A percentile compares a stretch with the other conserved stretches of the same genome.
phyloP scores from a whole-genome alignment of 2,888 invertebrate species.

The Agelastica alni region DNA sequence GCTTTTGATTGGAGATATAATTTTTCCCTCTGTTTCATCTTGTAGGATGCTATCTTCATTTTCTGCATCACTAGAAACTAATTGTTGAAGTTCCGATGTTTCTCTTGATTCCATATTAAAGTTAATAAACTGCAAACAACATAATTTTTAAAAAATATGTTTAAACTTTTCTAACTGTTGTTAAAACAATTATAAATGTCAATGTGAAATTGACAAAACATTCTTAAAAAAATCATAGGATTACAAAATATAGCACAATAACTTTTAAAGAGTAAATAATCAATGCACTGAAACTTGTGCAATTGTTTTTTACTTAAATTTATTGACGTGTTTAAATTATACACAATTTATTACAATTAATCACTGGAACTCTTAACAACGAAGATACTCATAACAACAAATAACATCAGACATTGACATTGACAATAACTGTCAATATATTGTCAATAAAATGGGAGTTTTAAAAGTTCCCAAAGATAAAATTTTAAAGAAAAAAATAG shows the following conservation, averaged over 20 bases:
- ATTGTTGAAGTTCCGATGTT: slow-evolving; percentile 56
- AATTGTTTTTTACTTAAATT: too few species aligned
- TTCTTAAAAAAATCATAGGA: too few species aligned
- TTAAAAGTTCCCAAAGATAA: background rate
- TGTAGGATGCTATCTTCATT: slow-evolving; percentile 56
- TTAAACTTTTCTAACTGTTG: background rate
- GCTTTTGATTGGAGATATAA: slow-evolving; percentile 53
- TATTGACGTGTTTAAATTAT: too few species aligned
- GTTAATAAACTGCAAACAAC: background rate
- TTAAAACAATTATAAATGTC: too few species aligned
- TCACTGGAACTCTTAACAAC: too few species aligned
- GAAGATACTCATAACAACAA: too few species aligned
- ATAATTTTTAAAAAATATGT: background rate
- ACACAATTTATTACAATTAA: too few species aligned
- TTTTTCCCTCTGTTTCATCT: slow-evolving; percentile 54
- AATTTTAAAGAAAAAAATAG: background rate
- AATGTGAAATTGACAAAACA: too few species aligned
- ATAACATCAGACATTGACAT: background rate
- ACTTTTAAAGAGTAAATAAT: too few species aligned
- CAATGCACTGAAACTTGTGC: too few species aligned
- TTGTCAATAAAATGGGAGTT: background rate
- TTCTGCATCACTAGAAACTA: slow-evolving; percentile 56
- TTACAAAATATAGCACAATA: too few species aligned
- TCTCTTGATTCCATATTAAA: slow-evolving; percentile 54
- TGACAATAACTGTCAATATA: background rate